Base-by-base conservation (phyloP, 2,888 invertebrate species). In the Ennomos fuscantarius region DNA sequence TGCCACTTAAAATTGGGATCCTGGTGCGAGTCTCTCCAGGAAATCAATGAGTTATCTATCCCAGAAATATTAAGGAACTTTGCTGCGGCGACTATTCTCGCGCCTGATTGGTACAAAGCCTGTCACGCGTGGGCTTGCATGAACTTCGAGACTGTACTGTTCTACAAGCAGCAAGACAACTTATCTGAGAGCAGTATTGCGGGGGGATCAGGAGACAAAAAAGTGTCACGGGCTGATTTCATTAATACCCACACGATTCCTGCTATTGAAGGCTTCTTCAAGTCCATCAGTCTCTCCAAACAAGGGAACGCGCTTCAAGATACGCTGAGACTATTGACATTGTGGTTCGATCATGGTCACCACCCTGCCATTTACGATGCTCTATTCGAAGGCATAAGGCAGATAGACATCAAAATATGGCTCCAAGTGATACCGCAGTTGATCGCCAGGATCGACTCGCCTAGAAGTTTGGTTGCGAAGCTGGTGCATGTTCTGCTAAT, bases 321-420 rank as follows among this genome's bases (percentile, higher is more conserved):
- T 75, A 99, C 99, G 0, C 90, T 99, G 13, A 94, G 99, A 12
- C 92, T 99, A 34, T 85, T 99, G 32, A 99, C 99, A 0, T 88
- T 99, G 1, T 99, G 99, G 99, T 99, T 99, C 81, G 99, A 99
- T 79, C 98, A 99, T 77, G 99, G 99, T 0, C 97, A 99, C 69
- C 95, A 97, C 88, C 95, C 96, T 0, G 96, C 97, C 70, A 98
- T 99, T 0, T 97, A 98, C 79, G 98, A 99, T 63, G 98, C 98
- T 0, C 94, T 99, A 47, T 94, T 96, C 12, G 98, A 98, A 69
- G 99, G 99, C 0, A 96, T 99, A 68, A 94, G 97, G 67, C 94
- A 96, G 36, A 98, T 99, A 35, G 98, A 99, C 73, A 97, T 99
- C 52, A 98, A 99, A 78, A 99, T 99, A 41, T 99, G 99, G 99